Conservation (phyloP, 23 tunicate genomes). For the Aplidium turbinatum region DNA sequence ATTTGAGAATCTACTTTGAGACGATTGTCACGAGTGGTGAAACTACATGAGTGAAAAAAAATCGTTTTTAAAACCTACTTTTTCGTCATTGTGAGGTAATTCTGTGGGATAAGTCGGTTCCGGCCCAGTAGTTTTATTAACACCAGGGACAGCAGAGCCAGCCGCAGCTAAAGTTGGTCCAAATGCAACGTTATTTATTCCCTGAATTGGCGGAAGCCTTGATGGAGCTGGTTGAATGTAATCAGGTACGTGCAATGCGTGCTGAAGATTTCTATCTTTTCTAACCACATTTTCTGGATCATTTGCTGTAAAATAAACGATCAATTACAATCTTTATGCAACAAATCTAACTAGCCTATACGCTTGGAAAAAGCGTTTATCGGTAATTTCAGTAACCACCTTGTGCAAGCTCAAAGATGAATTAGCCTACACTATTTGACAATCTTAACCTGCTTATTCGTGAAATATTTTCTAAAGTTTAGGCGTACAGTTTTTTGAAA, state of each 20-base stretch:
- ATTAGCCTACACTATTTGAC: too few species aligned
- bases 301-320: too few species aligned
- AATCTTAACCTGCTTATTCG: too few species aligned
- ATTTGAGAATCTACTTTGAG: too few species aligned
- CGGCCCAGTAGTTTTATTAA: constrained; percentile 23
- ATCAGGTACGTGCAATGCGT: constrained; percentile 21
- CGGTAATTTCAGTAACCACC: too few species aligned
- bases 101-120: background rate
- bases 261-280: constrained; percentile 1
- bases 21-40: background rate
- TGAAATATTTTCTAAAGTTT: too few species aligned
- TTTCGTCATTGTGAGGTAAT: background rate
- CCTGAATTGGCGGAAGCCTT: constrained; percentile 28
- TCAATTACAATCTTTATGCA: too few species aligned
- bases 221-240: constrained; percentile 37
- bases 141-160: constrained; percentile 29
- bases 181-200: constrained; percentile 19
- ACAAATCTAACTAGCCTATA: too few species aligned
- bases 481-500: too few species aligned
- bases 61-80: background rate
- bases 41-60: background rate
- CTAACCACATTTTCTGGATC: too few species aligned
- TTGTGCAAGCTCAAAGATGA: too few species aligned
- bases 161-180: constrained; percentile 9
- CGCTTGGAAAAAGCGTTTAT: too few species aligned